These are phyloP conservation scores for Novumbra hubbsi DNA, from an alignment of 2,797 vertebrate species.

Conservation along the genomic window DNA sequence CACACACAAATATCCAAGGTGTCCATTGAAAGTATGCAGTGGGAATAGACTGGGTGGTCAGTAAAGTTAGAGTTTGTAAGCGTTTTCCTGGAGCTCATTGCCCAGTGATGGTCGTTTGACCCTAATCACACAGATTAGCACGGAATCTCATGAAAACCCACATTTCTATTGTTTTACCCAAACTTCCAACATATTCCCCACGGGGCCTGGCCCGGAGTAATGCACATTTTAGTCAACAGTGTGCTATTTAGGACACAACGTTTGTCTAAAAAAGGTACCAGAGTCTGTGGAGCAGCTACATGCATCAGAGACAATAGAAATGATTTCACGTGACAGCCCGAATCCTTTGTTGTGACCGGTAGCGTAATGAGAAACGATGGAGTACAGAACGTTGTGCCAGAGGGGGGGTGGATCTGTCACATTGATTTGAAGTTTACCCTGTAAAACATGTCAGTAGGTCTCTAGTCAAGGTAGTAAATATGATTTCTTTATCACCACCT, in stretches of 20 bases:
- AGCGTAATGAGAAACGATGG: neutral
- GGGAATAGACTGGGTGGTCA: neutral
- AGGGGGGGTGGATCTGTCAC: conserved; percentile 7
- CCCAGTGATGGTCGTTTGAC: neutral
- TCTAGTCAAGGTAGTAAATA: conserved; percentile 12
- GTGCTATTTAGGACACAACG: neutral
- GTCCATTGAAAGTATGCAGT: neutral
- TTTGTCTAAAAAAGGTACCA: neutral
- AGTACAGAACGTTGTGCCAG: neutral
- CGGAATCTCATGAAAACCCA: neutral
- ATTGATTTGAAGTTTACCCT: conserved; percentile 3
- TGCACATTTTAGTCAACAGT: neutral
- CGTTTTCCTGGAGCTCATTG: neutral
- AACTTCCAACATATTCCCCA: no score
- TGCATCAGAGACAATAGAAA: neutral
- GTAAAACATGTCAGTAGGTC: conserved; percentile 10
- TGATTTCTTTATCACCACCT: conserved; percentile 5
- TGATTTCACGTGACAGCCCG: neutral
- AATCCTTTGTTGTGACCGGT: conserved; percentile 2
- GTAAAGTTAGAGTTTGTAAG: neutral
- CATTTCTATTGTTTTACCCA: no score
- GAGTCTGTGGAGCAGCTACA: neutral
- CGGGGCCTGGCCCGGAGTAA: neutral
- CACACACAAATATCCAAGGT: neutral
- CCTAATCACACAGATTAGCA: neutral